Percentiles rank a stretch among this genome's conserved stretches.
phyloP scores from a whole-genome alignment of 2,113 vertebrate species.

The Mastomys coucha region DNA sequence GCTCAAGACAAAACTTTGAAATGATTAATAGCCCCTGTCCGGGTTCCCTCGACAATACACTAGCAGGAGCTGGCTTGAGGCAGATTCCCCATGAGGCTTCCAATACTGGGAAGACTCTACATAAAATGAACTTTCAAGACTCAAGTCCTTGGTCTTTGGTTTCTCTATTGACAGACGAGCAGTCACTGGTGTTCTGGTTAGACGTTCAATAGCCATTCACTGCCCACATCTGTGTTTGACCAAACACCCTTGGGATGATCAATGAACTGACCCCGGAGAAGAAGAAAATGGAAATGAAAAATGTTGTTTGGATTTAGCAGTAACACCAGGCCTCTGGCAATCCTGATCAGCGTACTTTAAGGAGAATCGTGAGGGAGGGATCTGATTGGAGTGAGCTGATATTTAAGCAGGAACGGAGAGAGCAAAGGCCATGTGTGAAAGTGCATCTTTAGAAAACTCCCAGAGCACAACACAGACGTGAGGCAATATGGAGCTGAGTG shows the following conservation, averaged over 20 bases:
- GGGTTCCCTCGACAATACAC: neutral
- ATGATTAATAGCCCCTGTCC: neutral
- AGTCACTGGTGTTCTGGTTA: neutral
- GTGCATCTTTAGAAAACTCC: neutral
- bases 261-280: neutral
- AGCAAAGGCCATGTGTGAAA: neutral
- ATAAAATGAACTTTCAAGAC: neutral
- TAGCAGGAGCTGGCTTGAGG: neutral
- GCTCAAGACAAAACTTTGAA: neutral
- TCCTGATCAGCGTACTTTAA: neutral
- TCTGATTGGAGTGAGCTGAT: neutral
- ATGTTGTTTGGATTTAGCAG: too few relatives aligned
- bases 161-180: neutral
- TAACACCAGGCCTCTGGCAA: accelerated
- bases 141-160: neutral
- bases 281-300: neutral
- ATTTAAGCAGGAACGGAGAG: neutral
- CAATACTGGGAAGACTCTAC: neutral
- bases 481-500: neutral
- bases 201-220: neutral
- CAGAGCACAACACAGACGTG: neutral
- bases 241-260: neutral
- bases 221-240: neutral
- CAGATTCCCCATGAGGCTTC: neutral
- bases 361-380: neutral